These are phyloP conservation scores for Pluvialis apricaria DNA, from an alignment of 2,113 vertebrate genomes.

Conservation along the genomic window DNA sequence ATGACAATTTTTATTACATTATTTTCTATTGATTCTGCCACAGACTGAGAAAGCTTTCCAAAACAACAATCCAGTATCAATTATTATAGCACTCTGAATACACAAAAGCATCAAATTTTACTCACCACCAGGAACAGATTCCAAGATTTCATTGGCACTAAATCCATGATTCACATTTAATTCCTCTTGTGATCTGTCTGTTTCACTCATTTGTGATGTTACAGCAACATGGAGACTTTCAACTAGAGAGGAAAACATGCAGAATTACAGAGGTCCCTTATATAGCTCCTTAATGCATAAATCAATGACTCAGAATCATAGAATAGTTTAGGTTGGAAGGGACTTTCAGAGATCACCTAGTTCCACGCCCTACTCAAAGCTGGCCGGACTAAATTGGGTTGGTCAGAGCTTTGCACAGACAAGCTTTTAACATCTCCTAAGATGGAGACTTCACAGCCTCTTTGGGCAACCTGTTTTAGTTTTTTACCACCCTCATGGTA, in stretches of 20 bases:
- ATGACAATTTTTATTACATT: not conserved
- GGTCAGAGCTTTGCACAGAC: not conserved
- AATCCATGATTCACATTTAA: not conserved
- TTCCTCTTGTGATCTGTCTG: slow-evolving; percentile 3
- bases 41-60: not conserved
- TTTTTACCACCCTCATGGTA: not conserved
- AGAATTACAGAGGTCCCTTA: not conserved
- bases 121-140: slow-evolving; percentile 62
- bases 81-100: not conserved
- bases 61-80: not conserved
- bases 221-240: slow-evolving; percentile 72
- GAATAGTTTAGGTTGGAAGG: not conserved
- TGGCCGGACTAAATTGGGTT: not conserved
- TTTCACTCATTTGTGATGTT: slow-evolving; percentile 48
- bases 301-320: not conserved
- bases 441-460: not conserved
- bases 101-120: slow-evolving; percentile 4
- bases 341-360: not conserved
- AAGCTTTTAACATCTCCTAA: not conserved
- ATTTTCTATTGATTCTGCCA: not conserved
- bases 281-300: not conserved
- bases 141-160: not conserved
- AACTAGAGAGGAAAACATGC: slow-evolving; percentile 41
- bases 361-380: not conserved
- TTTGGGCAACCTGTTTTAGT: not conserved